Conservation (phyloP, 2,888 invertebrate genomes). For the Ceraclea dissimilis region DNA sequence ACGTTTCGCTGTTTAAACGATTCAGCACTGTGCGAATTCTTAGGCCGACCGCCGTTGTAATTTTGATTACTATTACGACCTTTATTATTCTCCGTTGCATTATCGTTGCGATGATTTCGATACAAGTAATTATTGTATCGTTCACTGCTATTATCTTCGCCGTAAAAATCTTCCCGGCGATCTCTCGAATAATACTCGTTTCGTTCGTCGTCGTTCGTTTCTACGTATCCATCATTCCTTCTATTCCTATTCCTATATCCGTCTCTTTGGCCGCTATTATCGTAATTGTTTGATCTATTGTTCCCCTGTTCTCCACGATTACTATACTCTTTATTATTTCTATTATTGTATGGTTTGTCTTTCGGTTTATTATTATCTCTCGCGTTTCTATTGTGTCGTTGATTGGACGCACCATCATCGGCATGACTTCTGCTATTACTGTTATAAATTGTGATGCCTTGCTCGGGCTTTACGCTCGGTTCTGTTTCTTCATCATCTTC, state of each 20-base stretch:
- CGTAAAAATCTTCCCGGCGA: neutral
- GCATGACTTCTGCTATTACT: conserved; percentile 12
- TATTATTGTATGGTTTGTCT: neutral
- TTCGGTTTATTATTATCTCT: neutral
- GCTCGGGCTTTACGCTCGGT: neutral
- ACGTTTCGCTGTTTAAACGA: neutral
- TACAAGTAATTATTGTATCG: neutral
- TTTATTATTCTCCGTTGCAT: neutral
- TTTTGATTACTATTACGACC: neutral
- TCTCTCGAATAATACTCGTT: neutral
- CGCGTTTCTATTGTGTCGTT: neutral
- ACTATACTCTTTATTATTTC: neutral
- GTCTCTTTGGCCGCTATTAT: neutral
- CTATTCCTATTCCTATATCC: neutral
- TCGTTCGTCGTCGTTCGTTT: neutral
- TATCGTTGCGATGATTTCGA: neutral
- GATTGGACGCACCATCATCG: neutral
- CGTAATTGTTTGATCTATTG: neutral
- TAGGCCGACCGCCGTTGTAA: neutral
- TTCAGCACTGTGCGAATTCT: neutral
- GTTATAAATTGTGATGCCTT: conserved; percentile 11
- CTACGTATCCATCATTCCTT: neutral
- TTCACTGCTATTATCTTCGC: no score
- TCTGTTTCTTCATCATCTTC: conserved; percentile 1
- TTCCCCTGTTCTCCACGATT: neutral